phyloP scores from a whole-genome alignment of 2,797 vertebrate species.

The Oreortyx pictus region DNA sequence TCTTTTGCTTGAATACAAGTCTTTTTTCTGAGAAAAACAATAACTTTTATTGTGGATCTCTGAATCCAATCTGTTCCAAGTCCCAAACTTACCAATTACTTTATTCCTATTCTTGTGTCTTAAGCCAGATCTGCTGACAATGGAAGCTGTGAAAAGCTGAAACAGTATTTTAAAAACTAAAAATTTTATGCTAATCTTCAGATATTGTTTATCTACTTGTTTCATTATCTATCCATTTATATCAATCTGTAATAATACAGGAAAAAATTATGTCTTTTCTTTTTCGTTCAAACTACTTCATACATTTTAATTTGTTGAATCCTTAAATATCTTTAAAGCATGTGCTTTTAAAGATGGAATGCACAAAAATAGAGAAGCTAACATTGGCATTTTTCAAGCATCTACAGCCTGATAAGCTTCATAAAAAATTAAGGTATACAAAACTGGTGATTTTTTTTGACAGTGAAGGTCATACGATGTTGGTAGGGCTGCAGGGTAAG shows the following conservation, averaged over 20 bases:
- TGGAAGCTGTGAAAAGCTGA: neutral
- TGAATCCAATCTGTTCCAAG: neutral
- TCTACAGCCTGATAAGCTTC: neutral
- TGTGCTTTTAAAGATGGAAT: slow-evolving; percentile 29
- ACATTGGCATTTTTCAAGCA: neutral
- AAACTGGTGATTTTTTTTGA: neutral
- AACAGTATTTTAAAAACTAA: neutral
- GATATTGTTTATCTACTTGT: neutral
- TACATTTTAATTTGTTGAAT: slow-evolving; percentile 42
- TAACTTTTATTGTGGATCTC: neutral
- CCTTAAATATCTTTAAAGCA: slow-evolving; percentile 22
- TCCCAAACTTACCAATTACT: neutral
- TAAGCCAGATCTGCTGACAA: neutral
- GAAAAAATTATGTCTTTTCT: neutral
- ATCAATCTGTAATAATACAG: neutral
- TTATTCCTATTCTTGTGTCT: neutral
- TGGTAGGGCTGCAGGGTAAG: neutral
- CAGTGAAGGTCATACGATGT: neutral
- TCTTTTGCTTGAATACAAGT: neutral
- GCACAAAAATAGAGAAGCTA: slow-evolving; percentile 11
- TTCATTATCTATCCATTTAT: neutral
- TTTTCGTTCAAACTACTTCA: slow-evolving; percentile 2
- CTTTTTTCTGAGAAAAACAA: neutral
- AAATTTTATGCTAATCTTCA: neutral
- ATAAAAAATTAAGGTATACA: neutral